phyloP scores from a whole-genome alignment of 2,888 invertebrate species.

The Stenichneumon culpator region DNA sequence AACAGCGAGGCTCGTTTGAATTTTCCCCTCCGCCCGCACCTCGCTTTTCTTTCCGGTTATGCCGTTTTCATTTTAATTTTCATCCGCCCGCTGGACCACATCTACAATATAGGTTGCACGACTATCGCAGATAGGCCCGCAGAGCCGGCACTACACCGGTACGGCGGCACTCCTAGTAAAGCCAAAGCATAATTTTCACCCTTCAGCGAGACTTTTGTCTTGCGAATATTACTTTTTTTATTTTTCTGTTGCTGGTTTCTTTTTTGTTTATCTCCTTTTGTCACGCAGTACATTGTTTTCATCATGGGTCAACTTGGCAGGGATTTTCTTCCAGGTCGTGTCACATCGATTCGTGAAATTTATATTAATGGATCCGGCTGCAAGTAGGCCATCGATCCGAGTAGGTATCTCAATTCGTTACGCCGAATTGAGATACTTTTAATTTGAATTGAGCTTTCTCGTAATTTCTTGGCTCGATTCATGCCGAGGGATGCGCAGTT shows the following conservation, averaged over 20 bases:
- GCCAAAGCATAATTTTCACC: slow-evolving; percentile 50
- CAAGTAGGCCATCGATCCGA: background rate
- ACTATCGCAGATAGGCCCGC: slow-evolving; percentile 14
- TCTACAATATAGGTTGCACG: slow-evolving; percentile 29
- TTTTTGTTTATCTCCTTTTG: slow-evolving; percentile 9
- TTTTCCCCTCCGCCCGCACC: slow-evolving; percentile 48
- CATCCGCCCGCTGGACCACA: slow-evolving; percentile 57
- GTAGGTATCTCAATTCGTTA: background rate
- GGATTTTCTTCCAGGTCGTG: background rate
- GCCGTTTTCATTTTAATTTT: slow-evolving; percentile 70
- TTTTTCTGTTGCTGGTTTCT: slow-evolving; percentile 1
- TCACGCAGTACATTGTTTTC: background rate
- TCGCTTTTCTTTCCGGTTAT: slow-evolving; percentile 66
- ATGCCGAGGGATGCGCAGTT: background rate
- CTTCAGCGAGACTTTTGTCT: background rate
- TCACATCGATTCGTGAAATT: background rate
- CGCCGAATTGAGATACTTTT: slow-evolving; percentile 36
- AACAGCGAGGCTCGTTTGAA: slow-evolving; percentile 50
- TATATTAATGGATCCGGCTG: background rate
- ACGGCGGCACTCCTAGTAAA: slow-evolving; percentile 33
- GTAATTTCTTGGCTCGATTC: background rate
- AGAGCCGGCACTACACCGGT: slow-evolving; percentile 22
- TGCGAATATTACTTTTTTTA: background rate
- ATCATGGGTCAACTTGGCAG: background rate
- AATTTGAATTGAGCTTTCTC: slow-evolving; percentile 38